Evolutionary conservation across 2,888 invertebrate genomes (phyloP), one percentile per base, ranked within the genome.

Genomic region (Gymnocheta viridis): DNA sequence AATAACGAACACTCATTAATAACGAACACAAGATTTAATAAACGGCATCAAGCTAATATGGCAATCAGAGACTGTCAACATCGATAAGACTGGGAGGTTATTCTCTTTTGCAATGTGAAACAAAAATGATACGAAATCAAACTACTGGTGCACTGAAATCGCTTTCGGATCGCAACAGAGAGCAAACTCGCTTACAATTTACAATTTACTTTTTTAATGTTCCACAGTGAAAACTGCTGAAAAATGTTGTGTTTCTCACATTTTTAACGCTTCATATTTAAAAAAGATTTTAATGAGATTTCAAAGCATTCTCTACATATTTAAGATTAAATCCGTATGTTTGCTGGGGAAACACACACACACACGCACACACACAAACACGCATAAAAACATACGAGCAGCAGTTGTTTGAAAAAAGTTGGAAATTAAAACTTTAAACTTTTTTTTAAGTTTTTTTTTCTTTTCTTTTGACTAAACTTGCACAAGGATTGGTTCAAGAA

Each of bases 361-460:
- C 10, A n/a, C 14, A 14, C 41, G n/a, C 4, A 41, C n/a, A n/a
- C 14, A 41, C 14, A 14, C 41, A 41, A 9, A 56, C 9, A n/a
- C 41, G n/a, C 4, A 41, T 41, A n/a, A 41, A 41, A 41, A 14
- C 41, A 41, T 17, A 56, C 9, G 12, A 41, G 24, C 27, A 38
- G 49, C 17, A 51, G 14, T 49, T 60, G 12, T 35, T 35, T 49
- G 17, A 24, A 60, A n/a, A 51, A 54, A 72, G 17, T 73, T 38
- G 10, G 3, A 22, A 60, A 73, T 35, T 62, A 41, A 51, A 60
- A 73, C 12, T 73, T 62, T 49, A 35, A 64, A 64, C n/a, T n/a
- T n/a, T 74, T 51, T 49, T 49, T 22, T 10, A 22, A 7, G 1
- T 49, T 19, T 49, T 2, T 22, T 49, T 49, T 17, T n/a, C n/a